These are phyloP conservation scores for Litoditis marina DNA, from an alignment of 2,888 invertebrate species.

Conservation along the genomic window DNA sequence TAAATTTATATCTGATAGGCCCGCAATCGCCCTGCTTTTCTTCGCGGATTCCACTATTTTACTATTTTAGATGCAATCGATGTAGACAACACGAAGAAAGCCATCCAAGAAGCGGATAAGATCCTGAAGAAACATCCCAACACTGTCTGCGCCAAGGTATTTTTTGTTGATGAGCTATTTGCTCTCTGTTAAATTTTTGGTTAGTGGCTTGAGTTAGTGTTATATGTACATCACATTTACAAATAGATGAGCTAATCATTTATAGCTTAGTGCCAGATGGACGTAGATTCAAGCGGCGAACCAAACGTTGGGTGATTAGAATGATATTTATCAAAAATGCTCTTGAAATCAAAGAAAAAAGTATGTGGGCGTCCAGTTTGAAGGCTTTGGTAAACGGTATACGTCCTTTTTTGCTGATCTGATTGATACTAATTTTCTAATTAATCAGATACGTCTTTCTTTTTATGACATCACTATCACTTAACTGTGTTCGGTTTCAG, in stretches of 20 bases:
- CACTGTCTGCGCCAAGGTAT: conserved; percentile 78
- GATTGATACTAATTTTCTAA: no score
- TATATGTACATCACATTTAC: no score
- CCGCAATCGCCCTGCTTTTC: background rate
- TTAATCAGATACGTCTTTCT: background rate
- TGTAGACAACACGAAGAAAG: conserved; percentile 91
- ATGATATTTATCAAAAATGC: background rate
- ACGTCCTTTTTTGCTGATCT: no score
- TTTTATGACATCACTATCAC: background rate
- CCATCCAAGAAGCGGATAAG: conserved; percentile 92
- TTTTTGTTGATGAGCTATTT: background rate
- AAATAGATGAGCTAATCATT: no score
- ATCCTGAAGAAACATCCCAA: conserved; percentile 87
- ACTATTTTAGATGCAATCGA: conserved; percentile 69
- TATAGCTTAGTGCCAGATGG: no score
- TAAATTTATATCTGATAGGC: no score
- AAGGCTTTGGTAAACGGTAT: conserved; percentile 2
- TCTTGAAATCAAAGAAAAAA: no score
- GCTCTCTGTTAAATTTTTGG: no score
- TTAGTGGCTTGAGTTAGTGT: no score
- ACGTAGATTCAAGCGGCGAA: no score
- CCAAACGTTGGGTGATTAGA: no score
- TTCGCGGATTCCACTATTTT: background rate
- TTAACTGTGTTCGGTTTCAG: conserved; percentile 33
- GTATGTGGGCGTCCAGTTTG: background rate